Percentiles rank a stretch among this genome's conserved stretches.
Evolutionary conservation across 2,888 invertebrate genomes (phyloP).

Genomic region (Patella caerulea): DNA sequence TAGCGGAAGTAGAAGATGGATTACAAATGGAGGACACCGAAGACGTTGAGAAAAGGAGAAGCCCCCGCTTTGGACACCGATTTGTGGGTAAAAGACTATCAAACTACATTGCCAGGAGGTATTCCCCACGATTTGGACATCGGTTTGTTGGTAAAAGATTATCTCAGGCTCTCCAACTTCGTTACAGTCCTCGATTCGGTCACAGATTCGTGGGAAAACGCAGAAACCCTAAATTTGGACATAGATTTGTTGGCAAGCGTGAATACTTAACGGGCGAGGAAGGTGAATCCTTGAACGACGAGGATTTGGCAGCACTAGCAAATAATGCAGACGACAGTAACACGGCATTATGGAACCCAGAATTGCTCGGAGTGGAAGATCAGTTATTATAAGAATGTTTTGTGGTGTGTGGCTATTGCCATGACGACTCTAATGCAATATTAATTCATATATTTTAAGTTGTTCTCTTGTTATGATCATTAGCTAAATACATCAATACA

Average conservation of each 20-base stretch:
- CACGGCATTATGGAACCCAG: too few species aligned
- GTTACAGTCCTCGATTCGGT: constrained; percentile 3
- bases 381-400: too few species aligned
- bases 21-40: not conserved
- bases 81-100: constrained; percentile 8
- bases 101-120: not conserved
- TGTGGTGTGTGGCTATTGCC: too few species aligned
- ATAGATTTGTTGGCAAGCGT: not conserved
- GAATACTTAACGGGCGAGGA: too few species aligned
- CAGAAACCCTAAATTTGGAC: not conserved
- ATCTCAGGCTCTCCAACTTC: constrained; percentile 4
- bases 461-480: too few species aligned
- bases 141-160: constrained; percentile 6
- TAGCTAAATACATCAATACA: too few species aligned
- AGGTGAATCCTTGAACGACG: too few species aligned
- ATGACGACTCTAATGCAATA: too few species aligned
- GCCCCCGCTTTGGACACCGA: not conserved
- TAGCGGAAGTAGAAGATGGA: not conserved
- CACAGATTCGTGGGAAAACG: constrained; percentile 4
- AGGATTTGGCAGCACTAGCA: too few species aligned
- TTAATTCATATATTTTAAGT: too few species aligned
- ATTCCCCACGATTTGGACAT: not conserved
- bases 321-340: too few species aligned
- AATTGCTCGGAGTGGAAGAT: too few species aligned
- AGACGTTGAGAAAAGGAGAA: not conserved